Conservation (phyloP, 2,797 vertebrate species). For the Sciurus vulgaris region DNA sequence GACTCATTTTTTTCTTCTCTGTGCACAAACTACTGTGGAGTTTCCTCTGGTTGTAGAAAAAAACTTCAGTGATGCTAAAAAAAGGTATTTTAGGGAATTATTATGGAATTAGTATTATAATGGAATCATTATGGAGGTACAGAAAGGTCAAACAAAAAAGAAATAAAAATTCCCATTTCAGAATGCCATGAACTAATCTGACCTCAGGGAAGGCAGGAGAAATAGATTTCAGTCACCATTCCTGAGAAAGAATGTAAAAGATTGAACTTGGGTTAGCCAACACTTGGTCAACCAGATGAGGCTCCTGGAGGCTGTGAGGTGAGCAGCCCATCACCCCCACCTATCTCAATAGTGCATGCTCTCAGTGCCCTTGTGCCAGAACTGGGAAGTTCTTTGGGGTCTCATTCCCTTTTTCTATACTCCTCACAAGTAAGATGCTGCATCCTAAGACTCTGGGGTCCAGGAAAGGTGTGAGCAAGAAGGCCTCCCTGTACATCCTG, state of each 20-base stretch:
- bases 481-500: neutral
- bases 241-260: neutral
- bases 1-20: neutral
- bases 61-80: no score
- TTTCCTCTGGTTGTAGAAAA: neutral
- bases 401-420: rapidly evolving
- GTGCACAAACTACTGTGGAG: neutral
- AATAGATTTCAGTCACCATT: no score
- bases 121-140: neutral
- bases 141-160: neutral
- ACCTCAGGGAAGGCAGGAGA: neutral
- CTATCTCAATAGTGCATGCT: rapidly evolving
- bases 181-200: neutral
- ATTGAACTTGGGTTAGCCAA: no score
- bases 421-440: neutral
- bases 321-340: rapidly evolving
- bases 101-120: no score
- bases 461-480: neutral
- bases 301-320: neutral
- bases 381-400: rapidly evolving
- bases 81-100: neutral
- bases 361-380: rapidly evolving
- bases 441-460: neutral
- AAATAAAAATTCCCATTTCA: neutral
- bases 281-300: rapidly evolving